Evolutionary conservation across 2,113 vertebrate genomes (phyloP).

Genomic region (Xerus inauris): DNA sequence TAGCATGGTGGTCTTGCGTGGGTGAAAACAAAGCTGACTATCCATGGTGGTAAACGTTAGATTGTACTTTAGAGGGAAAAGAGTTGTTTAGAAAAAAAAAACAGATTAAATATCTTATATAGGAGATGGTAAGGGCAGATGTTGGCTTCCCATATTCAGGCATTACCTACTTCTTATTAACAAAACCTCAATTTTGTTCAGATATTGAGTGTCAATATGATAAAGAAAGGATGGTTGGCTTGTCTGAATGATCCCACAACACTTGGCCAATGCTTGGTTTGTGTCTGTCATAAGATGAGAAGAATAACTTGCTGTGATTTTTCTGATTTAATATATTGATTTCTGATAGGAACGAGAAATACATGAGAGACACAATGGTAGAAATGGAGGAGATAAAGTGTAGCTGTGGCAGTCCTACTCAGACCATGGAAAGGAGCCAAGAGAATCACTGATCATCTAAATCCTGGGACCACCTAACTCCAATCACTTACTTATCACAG

Average conservation of each 20-base stretch:
- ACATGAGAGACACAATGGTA: neutral
- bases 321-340: neutral
- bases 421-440: neutral
- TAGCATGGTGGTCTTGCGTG: neutral
- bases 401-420: neutral
- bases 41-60: neutral
- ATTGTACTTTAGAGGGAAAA: neutral
- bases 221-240: neutral
- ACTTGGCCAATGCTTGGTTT: neutral
- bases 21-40: neutral
- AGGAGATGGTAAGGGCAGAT: neutral
- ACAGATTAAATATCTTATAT: neutral
- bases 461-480: neutral
- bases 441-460: neutral
- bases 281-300: neutral
- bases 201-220: neutral
- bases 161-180: neutral
- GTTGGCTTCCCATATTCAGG: neutral
- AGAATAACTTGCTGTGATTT: neutral
- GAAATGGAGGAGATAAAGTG: neutral
- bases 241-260: neutral
- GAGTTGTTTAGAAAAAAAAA: neutral
- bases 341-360: neutral
- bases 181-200: neutral
- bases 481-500: neutral